Evolutionary conservation across 2,888 invertebrate species (phyloP).

Genomic region (Ochlodes sylvanus): DNA sequence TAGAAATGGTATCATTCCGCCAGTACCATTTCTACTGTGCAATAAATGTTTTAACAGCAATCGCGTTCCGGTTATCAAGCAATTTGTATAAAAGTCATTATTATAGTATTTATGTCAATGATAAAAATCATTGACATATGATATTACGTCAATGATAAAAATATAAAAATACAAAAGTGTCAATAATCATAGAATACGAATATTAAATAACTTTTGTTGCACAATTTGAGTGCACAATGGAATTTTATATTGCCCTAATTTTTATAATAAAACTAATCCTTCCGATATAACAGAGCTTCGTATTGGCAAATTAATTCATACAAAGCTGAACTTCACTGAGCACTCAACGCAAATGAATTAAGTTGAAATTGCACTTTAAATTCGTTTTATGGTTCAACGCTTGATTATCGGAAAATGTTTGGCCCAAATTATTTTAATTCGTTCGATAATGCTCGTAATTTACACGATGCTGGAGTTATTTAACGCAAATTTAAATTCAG

Average conservation of each 20-base stretch:
- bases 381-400: slow-evolving; percentile 40
- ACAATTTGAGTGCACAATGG: neutral
- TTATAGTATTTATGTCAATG: too few relatives aligned
- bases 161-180: too few relatives aligned
- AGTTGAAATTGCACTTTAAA: slow-evolving; percentile 41
- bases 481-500: slow-evolving; percentile 17
- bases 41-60: too few relatives aligned
- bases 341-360: slow-evolving; percentile 43
- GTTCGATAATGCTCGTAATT: slow-evolving; percentile 24
- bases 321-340: slow-evolving; percentile 62
- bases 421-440: slow-evolving; percentile 37
- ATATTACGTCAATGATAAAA: too few relatives aligned
- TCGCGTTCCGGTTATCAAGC: too few relatives aligned
- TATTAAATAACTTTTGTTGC: too few relatives aligned
- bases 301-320: slow-evolving; percentile 60
- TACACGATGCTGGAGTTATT: slow-evolving; percentile 10
- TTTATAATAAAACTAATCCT: neutral
- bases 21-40: too few relatives aligned
- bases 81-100: too few relatives aligned
- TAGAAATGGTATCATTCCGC: too few relatives aligned
- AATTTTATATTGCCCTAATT: neutral
- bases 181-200: too few relatives aligned
- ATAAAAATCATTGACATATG: too few relatives aligned
- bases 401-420: slow-evolving; percentile 42
- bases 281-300: slow-evolving; percentile 51